Conservation (phyloP, 92 coral and sea anemone species). For the Scolanthus callimorphus region DNA sequence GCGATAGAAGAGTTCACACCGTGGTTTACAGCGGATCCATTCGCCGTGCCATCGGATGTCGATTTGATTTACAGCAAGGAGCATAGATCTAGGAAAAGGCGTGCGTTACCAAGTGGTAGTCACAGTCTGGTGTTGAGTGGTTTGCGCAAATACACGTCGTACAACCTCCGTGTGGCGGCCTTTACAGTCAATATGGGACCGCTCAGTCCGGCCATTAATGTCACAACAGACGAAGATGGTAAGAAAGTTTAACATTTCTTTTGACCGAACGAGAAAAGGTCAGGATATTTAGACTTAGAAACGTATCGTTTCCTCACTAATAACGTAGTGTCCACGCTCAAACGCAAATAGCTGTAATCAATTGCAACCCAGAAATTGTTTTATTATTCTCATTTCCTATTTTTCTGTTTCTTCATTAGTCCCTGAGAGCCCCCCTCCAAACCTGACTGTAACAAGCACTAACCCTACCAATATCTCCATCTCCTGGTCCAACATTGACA, state of each 20-base stretch:
- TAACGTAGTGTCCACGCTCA: too few relatives aligned
- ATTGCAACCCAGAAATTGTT: too few relatives aligned
- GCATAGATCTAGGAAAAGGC: slow-evolving; percentile 6
- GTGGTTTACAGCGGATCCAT: too few relatives aligned
- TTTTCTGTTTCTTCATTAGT: slow-evolving; percentile 1
- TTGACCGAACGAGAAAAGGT: too few relatives aligned
- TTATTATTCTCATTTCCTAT: too few relatives aligned
- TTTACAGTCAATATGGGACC: slow-evolving; percentile 41
- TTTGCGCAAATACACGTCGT: slow-evolving; percentile 24
- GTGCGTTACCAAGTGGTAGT: not conserved
- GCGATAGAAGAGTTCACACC: too few relatives aligned
- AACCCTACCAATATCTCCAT: slow-evolving; percentile 13
- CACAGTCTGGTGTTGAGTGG: slow-evolving; percentile 1
- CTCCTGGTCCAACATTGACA: slow-evolving; percentile 22
- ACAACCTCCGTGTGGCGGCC: slow-evolving; percentile 24
- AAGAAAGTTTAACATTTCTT: too few relatives aligned
- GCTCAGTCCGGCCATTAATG: slow-evolving; percentile 15
- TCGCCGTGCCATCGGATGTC: not conserved
- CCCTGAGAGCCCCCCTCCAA: slow-evolving; percentile 34
- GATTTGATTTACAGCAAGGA: too few relatives aligned
- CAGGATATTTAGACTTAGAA: too few relatives aligned
- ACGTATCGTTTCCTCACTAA: too few relatives aligned
- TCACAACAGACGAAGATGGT: slow-evolving; percentile 48
- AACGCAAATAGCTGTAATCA: too few relatives aligned
- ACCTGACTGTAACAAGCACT: slow-evolving; percentile 34